Evolutionary conservation across 2,113 vertebrate genomes (phyloP).

Genomic region (Sinocyclocheilus anophthalmus): DNA sequence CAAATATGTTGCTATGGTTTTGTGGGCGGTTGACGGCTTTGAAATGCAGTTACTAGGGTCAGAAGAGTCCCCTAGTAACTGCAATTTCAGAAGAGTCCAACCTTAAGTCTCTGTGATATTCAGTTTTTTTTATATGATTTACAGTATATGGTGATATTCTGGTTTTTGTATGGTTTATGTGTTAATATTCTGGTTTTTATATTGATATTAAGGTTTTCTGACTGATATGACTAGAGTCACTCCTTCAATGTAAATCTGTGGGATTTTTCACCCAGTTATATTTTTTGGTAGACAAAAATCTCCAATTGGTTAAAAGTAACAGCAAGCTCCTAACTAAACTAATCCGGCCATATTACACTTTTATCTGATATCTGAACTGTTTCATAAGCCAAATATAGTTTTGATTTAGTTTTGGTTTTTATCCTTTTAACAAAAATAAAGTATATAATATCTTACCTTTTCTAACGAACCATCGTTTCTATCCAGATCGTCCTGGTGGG

Average conservation of each 20-base stretch:
- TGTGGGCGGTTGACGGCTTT: background rate
- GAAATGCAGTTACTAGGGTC: background rate
- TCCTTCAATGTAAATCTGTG: background rate
- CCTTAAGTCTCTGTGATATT: background rate
- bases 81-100: background rate
- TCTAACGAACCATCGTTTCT: background rate
- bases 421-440: background rate
- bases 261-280: background rate
- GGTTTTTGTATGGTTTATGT: too few species aligned
- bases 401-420: background rate
- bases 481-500: background rate
- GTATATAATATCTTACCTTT: slow-evolving; percentile 9
- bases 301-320: background rate
- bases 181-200: background rate
- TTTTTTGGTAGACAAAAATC: background rate
- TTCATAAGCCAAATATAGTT: background rate
- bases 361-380: background rate
- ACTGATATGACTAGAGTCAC: background rate
- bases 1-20: background rate
- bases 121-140: too few species aligned
- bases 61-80: background rate
- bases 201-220: background rate
- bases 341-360: background rate
- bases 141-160: too few species aligned
- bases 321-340: background rate